These are phyloP conservation scores for Ibycter americanus DNA, from an alignment of 2,797 vertebrate genomes.

Conservation along the genomic window DNA sequence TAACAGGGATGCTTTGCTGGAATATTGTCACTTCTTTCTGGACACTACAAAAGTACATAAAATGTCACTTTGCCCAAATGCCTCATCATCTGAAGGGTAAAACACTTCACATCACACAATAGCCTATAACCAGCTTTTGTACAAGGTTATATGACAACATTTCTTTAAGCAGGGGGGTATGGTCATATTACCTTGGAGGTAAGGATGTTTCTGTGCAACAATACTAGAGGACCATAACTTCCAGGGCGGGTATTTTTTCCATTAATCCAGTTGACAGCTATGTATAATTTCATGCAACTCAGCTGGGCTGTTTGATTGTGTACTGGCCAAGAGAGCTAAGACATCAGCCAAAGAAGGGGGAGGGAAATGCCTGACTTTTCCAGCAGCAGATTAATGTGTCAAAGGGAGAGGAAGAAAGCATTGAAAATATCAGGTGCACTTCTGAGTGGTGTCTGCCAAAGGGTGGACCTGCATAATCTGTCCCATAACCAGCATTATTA, in stretches of 20 bases:
- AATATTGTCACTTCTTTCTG: background rate
- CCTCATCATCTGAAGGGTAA: background rate
- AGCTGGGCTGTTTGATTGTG: background rate
- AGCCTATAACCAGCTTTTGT: background rate
- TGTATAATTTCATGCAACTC: background rate
- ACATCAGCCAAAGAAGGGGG: background rate
- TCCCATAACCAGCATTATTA: background rate
- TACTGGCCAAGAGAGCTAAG: background rate
- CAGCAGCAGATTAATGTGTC: background rate
- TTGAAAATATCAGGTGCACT: background rate
- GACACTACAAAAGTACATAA: background rate
- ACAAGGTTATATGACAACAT: background rate
- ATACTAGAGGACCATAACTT: background rate
- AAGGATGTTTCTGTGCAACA: background rate
- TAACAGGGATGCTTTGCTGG: background rate
- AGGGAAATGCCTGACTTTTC: background rate
- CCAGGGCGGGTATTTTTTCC: background rate
- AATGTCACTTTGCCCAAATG: background rate
- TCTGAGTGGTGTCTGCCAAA: background rate
- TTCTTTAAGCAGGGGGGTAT: background rate
- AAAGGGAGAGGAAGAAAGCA: background rate
- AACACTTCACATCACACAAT: fast-evolving
- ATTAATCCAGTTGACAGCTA: background rate
- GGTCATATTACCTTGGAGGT: background rate
- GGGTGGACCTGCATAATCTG: background rate